A percentile compares a stretch with the other conserved stretches of the same genome.
These are phyloP conservation scores for Plumapathes pennacea DNA, from an alignment of 92 coral and sea anemone species.

Conservation along the genomic window DNA sequence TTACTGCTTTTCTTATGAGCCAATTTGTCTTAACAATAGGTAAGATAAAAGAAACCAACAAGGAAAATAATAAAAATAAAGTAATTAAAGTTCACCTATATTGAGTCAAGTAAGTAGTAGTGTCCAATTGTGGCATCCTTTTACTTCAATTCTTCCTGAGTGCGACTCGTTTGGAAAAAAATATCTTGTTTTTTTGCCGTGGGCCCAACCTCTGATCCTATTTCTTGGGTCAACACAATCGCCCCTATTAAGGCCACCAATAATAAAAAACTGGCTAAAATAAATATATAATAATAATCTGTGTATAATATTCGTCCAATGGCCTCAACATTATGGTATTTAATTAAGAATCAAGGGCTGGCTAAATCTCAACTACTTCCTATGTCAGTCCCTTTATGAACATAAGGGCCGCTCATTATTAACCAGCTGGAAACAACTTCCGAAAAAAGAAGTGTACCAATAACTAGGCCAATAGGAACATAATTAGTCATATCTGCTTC, in stretches of 20 bases:
- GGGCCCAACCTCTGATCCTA: constrained; percentile 64
- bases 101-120: constrained; percentile 75
- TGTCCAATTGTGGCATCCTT: constrained; percentile 81
- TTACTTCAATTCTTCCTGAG: constrained; percentile 31
- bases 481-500: constrained; percentile 82
- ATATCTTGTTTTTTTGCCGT: constrained; percentile 72
- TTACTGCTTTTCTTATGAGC: constrained; percentile 53
- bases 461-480: constrained; percentile 63
- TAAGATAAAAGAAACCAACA: constrained; percentile 58
- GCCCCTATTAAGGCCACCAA: constrained; percentile 77
- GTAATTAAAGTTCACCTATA: constrained; percentile 71
- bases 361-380: constrained; percentile 49
- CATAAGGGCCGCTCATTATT: constrained; percentile 66
- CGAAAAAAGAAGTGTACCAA: constrained; percentile 71
- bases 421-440: constrained; percentile 72
- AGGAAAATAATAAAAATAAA: constrained; percentile 62
- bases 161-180: constrained; percentile 72
- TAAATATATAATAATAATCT: constrained; percentile 61
- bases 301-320: constrained; percentile 67
- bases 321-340: constrained; percentile 59
- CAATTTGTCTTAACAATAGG: constrained; percentile 61
- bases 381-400: constrained; percentile 39
- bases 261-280: constrained; percentile 67
- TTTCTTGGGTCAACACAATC: constrained; percentile 67
- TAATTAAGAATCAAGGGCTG: constrained; percentile 62